Evolutionary conservation across 2,113 vertebrate species (phyloP).

Genomic region (Erinaceus europaeus): DNA sequence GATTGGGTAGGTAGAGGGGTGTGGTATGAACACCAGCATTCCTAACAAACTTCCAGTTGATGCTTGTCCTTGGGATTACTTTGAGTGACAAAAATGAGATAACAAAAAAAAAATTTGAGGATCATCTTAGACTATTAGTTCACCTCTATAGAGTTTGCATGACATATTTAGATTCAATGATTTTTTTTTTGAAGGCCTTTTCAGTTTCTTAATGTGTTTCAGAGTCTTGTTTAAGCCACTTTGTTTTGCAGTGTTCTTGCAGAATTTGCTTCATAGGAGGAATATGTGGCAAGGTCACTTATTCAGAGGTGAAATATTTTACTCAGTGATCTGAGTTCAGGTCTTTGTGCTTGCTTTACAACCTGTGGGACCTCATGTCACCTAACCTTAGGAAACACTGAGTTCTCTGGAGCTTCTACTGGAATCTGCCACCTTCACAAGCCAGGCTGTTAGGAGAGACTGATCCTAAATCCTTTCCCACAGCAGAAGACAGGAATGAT

Average conservation of each 20-base stretch:
- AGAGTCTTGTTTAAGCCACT: not conserved
- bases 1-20: not conserved
- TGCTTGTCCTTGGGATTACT: not conserved
- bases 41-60: not conserved
- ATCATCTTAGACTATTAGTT: not conserved
- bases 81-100: not conserved
- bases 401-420: not conserved
- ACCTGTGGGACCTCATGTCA: not conserved
- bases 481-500: slow-evolving; percentile 51
- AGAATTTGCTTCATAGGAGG: not conserved
- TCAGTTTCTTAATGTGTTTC: not conserved
- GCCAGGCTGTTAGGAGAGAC: not conserved
- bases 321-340: not conserved
- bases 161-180: not conserved
- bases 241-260: not conserved
- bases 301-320: not conserved
- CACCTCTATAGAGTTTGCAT: not conserved
- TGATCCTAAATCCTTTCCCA: not conserved
- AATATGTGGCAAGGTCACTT: not conserved
- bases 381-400: not conserved
- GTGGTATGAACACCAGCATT: not conserved
- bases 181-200: slow-evolving; percentile 3
- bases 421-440: not conserved
- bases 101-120: not conserved
- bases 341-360: not conserved